Conservation (phyloP, 2,113 vertebrate genomes). For the Chlamydotis undulata region DNA sequence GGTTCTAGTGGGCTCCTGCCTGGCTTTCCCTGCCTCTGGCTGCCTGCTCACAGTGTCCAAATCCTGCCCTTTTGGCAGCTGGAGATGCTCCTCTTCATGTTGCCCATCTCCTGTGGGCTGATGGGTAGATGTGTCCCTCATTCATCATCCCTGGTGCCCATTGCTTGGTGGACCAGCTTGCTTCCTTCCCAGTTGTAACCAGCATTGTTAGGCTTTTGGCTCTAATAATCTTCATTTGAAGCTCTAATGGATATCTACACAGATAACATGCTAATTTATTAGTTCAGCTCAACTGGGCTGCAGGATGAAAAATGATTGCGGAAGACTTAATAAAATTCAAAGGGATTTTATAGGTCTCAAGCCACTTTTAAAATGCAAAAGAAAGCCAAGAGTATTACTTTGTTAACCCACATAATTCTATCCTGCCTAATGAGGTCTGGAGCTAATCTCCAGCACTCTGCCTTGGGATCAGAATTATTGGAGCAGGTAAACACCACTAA, state of each 20-base stretch:
- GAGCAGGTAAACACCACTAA: slow-evolving; percentile 69
- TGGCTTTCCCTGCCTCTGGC: not conserved
- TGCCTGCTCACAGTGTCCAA: not conserved
- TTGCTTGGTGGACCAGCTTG: not conserved
- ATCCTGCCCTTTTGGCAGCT: not conserved
- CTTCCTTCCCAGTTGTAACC: not conserved
- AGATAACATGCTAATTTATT: slow-evolving; percentile 74
- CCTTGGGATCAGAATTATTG: slow-evolving; percentile 63
- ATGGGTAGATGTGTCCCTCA: not conserved
- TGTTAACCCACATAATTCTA: slow-evolving; percentile 73
- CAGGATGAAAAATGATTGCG: slow-evolving; percentile 65
- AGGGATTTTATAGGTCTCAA: slow-evolving; percentile 75
- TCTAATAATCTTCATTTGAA: slow-evolving; percentile 48
- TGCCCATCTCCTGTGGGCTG: not conserved
- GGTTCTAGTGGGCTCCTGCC: not conserved
- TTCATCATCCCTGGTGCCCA: not conserved
- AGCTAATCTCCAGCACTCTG: slow-evolving; percentile 52
- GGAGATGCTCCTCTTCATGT: not conserved
- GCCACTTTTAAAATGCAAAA: slow-evolving; percentile 73
- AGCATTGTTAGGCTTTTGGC: slow-evolving; percentile 14
- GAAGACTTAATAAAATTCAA: slow-evolving; percentile 75
- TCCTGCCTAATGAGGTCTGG: slow-evolving; percentile 69
- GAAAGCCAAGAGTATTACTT: slow-evolving; percentile 68
- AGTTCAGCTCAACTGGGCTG: slow-evolving; percentile 69
- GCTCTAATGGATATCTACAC: slow-evolving; percentile 61